Evolutionary conservation across 2,797 vertebrate genomes (phyloP).

Genomic region (Pteropus rufus): DNA sequence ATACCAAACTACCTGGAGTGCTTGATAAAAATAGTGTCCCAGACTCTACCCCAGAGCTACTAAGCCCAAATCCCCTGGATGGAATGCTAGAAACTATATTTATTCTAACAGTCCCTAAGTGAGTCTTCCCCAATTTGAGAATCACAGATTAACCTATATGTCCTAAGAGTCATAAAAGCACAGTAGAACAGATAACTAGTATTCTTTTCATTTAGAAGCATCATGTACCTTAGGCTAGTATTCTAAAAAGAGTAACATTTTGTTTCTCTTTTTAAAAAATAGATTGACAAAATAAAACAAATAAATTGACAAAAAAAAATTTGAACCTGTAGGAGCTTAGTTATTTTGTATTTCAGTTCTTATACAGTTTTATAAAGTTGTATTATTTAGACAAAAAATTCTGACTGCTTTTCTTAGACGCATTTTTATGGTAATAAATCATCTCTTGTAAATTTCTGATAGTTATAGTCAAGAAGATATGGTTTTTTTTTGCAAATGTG

Average conservation of each 20-base stretch:
- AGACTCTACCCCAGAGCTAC: neutral
- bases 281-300: conserved; percentile 32
- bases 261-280: neutral
- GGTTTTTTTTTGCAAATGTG: neutral
- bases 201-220: neutral
- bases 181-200: neutral
- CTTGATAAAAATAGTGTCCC: neutral
- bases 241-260: neutral
- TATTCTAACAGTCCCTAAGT: neutral
- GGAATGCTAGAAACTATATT: neutral
- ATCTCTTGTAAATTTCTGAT: neutral
- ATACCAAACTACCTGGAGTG: neutral
- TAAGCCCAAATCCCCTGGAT: neutral
- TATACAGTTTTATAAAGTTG: neutral
- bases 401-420: neutral
- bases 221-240: neutral
- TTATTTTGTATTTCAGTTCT: neutral
- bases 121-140: neutral
- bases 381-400: neutral
- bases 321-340: neutral
- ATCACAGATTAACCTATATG: neutral
- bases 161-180: neutral
- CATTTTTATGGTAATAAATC: neutral
- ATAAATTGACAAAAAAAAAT: neutral
- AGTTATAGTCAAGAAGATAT: neutral